Percentiles rank a stretch among this genome's conserved stretches.
These are phyloP conservation scores for Mormyrus hasselquistii DNA, from an alignment of 2,797 vertebrate genomes.

Conservation along the genomic window DNA sequence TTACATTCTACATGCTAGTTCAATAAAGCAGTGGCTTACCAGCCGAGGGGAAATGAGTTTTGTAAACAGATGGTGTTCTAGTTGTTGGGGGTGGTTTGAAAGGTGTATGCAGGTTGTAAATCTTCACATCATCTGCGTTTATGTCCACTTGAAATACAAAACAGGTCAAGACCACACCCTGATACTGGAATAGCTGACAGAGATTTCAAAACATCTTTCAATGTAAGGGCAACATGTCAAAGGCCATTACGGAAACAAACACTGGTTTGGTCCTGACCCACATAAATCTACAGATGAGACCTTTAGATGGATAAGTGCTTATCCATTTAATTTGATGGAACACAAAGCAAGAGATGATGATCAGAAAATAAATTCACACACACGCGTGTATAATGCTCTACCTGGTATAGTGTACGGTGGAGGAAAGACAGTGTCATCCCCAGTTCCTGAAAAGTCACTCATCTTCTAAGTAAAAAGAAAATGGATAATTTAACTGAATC, in stretches of 20 bases:
- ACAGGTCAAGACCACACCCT: neutral
- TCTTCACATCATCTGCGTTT: constrained; percentile 12
- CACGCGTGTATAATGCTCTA: constrained; percentile 27
- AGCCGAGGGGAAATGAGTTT: constrained; percentile 9
- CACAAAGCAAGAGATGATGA: neutral
- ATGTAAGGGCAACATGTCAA: neutral
- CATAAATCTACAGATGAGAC: neutral
- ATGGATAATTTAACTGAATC: neutral
- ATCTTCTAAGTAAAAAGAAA: constrained; percentile 4
- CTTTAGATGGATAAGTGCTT: neutral
- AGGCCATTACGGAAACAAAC: neutral
- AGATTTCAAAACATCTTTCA: neutral
- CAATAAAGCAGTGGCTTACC: constrained; percentile 30
- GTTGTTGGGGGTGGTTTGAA: constrained; percentile 29
- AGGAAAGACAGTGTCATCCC: constrained; percentile 13
- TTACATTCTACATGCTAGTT: neutral
- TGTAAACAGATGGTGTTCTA: constrained; percentile 12
- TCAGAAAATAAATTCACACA: neutral
- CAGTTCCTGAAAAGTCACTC: neutral
- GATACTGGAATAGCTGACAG: neutral
- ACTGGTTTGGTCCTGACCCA: neutral
- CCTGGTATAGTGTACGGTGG: constrained; percentile 41
- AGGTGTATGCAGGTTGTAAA: constrained; percentile 37
- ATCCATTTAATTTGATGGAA: constrained; percentile 1
- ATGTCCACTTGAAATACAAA: constrained; percentile 13